Percentiles rank a stretch among this genome's conserved stretches.
Conservation (phyloP, 2,113 vertebrate species). For the Uropsilus gracilis region DNA sequence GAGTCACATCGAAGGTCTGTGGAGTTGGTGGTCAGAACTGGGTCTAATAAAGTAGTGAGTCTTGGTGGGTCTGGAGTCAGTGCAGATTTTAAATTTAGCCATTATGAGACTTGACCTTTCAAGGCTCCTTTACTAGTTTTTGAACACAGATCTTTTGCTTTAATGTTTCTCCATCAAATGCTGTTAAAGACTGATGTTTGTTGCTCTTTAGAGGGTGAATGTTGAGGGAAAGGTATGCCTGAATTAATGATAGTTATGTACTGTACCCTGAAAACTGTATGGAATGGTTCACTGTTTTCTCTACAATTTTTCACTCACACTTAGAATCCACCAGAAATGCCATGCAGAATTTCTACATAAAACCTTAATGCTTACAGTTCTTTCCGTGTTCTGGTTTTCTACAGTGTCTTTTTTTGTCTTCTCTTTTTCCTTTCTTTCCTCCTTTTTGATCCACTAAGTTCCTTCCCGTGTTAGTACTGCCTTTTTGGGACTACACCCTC, state of each 20-base stretch:
- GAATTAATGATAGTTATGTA: not conserved
- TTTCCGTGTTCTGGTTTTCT: not conserved
- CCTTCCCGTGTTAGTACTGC: not conserved
- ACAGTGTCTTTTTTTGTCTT: not conserved
- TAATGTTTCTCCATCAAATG: not conserved
- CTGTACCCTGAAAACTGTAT: not conserved
- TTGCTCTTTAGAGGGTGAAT: not conserved
- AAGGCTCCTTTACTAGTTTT: too few species aligned
- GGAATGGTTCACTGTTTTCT: not conserved
- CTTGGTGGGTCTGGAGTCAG: too few species aligned
- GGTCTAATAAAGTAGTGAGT: too few species aligned
- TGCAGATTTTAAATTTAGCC: too few species aligned
- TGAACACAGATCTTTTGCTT: not conserved
- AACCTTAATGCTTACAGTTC: not conserved
- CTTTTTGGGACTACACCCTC: not conserved
- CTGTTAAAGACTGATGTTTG: not conserved
- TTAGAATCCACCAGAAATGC: not conserved
- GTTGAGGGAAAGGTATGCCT: not conserved
- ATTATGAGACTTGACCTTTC: too few species aligned
- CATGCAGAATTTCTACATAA: not conserved
- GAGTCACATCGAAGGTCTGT: not conserved
- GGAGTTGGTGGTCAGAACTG: too few species aligned
- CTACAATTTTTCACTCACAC: not conserved
- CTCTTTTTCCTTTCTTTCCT: not conserved
- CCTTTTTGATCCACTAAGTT: not conserved